phyloP scores from a whole-genome alignment of 2,113 vertebrate species.

The Psittacus erithacus region DNA sequence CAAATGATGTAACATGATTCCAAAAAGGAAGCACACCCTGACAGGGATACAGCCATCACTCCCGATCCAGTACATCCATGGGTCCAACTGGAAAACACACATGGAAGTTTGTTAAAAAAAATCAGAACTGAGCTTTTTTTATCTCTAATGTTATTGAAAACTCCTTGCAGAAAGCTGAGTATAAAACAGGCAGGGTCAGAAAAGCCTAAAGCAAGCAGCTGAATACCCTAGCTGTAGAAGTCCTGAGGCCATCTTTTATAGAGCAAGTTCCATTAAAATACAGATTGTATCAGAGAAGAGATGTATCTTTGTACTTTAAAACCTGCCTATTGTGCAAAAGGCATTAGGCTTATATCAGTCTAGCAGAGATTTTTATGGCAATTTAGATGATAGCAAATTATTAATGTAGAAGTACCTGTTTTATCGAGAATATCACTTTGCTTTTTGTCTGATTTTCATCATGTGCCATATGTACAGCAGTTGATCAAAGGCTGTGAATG shows the following conservation, averaged over 20 bases:
- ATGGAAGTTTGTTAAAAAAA: neutral
- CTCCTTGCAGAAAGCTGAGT: neutral
- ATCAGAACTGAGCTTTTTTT: neutral
- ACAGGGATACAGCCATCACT: neutral
- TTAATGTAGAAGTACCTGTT: conserved; percentile 49
- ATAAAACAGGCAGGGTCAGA: conserved; percentile 31
- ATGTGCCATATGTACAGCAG: conserved; percentile 25
- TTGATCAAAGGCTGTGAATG: conserved; percentile 58
- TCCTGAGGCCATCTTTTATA: conserved; percentile 10
- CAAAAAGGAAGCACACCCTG: neutral
- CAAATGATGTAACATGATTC: neutral
- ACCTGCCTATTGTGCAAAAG: conserved; percentile 42
- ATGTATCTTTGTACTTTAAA: conserved; percentile 51
- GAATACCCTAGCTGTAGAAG: conserved; percentile 20
- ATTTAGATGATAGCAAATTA: conserved; percentile 60
- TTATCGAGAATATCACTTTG: conserved; percentile 44
- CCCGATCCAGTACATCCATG: neutral
- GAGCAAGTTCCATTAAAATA: conserved; percentile 37
- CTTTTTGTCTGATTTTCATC: conserved; percentile 60
- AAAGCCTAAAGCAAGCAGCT: conserved; percentile 34
- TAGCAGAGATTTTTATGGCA: conserved; percentile 35
- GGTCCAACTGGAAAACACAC: neutral
- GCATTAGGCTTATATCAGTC: conserved; percentile 40
- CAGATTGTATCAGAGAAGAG: conserved; percentile 46
- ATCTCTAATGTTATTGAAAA: neutral